These are phyloP conservation scores for Drosophila fungiperda DNA, from an alignment of 2,888 invertebrate genomes.

Conservation along the genomic window DNA sequence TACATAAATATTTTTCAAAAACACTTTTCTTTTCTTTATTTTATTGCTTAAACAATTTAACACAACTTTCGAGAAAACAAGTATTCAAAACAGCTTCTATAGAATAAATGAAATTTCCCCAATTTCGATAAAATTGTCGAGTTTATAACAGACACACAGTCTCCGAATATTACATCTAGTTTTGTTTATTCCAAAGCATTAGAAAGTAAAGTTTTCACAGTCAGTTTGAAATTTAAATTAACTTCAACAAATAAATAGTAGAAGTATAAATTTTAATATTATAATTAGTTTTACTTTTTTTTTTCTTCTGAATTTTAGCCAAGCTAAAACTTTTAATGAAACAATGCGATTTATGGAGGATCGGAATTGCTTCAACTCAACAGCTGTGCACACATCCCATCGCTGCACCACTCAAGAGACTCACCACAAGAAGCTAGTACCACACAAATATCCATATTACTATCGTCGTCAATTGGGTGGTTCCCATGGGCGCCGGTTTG, in stretches of 20 bases:
- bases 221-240: background rate
- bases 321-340: background rate
- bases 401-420: background rate
- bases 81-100: background rate
- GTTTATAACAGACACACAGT: background rate
- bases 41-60: background rate
- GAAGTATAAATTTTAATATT: background rate
- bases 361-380: background rate
- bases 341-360: slow-evolving; percentile 12
- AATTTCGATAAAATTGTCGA: background rate
- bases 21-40: background rate
- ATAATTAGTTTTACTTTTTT: fast-evolving
- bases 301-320: background rate
- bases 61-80: background rate
- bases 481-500: background rate
- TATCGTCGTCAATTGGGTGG: slow-evolving; percentile 1
- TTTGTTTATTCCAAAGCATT: background rate
- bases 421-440: background rate
- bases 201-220: background rate
- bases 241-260: background rate
- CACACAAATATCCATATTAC: background rate
- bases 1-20: background rate
- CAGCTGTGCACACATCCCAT: background rate
- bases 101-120: background rate
- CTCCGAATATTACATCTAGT: background rate